Evolutionary conservation across 2,888 invertebrate genomes (phyloP), one percentile per base, ranked within the genome.

Genomic region (Carterocephalus palaemon): DNA sequence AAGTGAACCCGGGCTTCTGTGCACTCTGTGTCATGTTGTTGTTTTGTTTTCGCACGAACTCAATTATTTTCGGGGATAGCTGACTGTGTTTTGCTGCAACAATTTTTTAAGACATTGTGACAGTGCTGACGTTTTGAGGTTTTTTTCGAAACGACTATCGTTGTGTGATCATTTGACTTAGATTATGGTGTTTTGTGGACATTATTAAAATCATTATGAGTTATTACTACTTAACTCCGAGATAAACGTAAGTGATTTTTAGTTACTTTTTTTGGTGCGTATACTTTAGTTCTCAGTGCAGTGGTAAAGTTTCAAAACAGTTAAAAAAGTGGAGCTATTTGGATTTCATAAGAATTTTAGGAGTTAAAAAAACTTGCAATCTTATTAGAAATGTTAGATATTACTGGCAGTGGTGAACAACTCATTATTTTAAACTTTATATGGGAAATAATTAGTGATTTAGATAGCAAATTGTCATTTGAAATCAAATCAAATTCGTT

Each of bases 1-100:
- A 57, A 63, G 75, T 75, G 75, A 70, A 76, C 75, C 31, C 16
- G 12, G 31, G 8, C 28, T 70, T 75, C 68, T 72, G 72, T 75
- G 75, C 68, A 23, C 70, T 69, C 71, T 70, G 75, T 67, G 62
- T 61, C 57, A 64, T 77, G 72, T 75, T 75, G 72, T 75, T 77
- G 76, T 79, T 76, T 75, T 77, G 76, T 72, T 77, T 76, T 76
- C 62, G 61, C 61, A 57, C 64, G 67, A 70, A 76, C 76, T 75
- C 64, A 59, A 74, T 65, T 72, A 69, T 74, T 73, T 68, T 70
- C 68, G 78, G 76, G 75, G 72, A 74, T 75, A 66, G 60, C 68
- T 71, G 73, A 75, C 76, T 74, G 74, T 77, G 75, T 69, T 68
- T 60, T 52, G 52, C 63, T 66, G 60, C 65, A 64, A 43, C 64